These are phyloP conservation scores for Epirrhoe tristata DNA, from an alignment of 2,888 invertebrate genomes.

Conservation along the genomic window DNA sequence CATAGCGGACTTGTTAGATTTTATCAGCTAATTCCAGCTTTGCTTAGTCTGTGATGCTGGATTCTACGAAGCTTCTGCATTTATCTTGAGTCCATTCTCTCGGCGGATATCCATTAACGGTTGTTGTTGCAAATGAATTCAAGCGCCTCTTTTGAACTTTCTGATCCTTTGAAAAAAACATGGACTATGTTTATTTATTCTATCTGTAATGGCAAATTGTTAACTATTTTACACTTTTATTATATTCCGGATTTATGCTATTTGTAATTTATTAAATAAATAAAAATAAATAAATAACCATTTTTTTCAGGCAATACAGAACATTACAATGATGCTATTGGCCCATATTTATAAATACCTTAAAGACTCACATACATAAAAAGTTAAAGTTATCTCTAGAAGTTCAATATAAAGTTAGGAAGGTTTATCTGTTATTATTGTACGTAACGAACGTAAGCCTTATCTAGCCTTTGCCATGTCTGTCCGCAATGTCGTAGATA, in stretches of 20 bases:
- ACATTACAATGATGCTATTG: too few relatives aligned
- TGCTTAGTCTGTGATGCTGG: constrained; percentile 45
- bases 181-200: not conserved
- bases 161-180: not conserved
- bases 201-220: too few relatives aligned
- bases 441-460: constrained; percentile 17
- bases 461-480: constrained; percentile 20
- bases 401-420: constrained; percentile 5
- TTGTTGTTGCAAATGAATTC: constrained; percentile 63
- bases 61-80: constrained; percentile 57
- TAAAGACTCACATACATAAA: too few relatives aligned
- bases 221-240: too few relatives aligned
- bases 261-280: too few relatives aligned
- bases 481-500: constrained; percentile 29
- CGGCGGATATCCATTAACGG: constrained; percentile 65
- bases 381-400: not conserved
- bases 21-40: constrained; percentile 34
- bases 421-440: constrained; percentile 10
- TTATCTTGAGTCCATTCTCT: constrained; percentile 49
- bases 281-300: too few relatives aligned
- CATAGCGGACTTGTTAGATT: constrained; percentile 17
- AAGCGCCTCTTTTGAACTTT: constrained; percentile 47
- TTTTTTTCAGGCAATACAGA: too few relatives aligned
- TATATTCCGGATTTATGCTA: too few relatives aligned
- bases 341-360: too few relatives aligned